These are phyloP conservation scores for Eidolon helvum DNA, from an alignment of 2,113 vertebrate genomes.

Conservation along the genomic window DNA sequence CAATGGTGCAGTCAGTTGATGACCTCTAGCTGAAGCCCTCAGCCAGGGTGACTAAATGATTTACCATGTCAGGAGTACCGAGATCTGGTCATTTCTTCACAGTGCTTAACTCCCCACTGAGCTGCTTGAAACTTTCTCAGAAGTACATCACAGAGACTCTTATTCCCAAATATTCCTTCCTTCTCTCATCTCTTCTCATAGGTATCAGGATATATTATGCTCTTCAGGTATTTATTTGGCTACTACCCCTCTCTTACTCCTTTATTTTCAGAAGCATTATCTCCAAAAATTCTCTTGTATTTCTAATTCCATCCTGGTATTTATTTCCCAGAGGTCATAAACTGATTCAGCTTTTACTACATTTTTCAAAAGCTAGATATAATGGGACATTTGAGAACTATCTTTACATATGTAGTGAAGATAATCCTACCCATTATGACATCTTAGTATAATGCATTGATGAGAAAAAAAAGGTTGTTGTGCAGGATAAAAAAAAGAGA, in stretches of 20 bases:
- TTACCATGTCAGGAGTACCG: not conserved
- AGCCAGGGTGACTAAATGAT: not conserved
- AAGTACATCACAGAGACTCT: not conserved
- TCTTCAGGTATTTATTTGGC: not conserved
- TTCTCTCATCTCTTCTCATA: not conserved
- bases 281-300: not conserved
- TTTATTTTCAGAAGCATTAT: not conserved
- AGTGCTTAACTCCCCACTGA: not conserved
- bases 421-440: not conserved
- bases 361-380: not conserved
- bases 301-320: not conserved
- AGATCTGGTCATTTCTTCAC: not conserved
- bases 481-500: not conserved
- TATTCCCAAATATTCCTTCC: not conserved
- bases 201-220: not conserved
- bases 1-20: not conserved
- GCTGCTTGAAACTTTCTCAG: not conserved
- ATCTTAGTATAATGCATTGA: not conserved
- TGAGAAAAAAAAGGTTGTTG: not conserved
- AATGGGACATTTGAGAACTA: not conserved
- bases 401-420: not conserved
- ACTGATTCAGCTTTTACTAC: not conserved
- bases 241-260: not conserved
- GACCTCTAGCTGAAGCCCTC: not conserved
- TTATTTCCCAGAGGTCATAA: not conserved